These are phyloP conservation scores for Drosophila kohkoa DNA, from an alignment of 1,140 invertebrate species.

Conservation along the genomic window DNA sequence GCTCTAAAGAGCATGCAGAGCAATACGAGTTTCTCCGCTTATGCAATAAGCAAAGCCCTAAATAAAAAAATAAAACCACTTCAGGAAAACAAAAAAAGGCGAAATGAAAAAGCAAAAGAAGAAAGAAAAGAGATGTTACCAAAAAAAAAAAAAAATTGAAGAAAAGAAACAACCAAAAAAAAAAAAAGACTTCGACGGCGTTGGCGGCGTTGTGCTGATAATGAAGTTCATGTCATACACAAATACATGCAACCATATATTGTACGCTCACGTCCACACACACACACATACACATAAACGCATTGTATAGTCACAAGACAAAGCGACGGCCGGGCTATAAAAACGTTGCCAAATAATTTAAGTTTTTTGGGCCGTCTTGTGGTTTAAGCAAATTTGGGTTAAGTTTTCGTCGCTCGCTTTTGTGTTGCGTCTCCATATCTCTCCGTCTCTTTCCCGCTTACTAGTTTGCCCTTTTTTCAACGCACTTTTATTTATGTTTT, in stretches of 20 bases:
- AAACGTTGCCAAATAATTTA: slow-evolving; percentile 81
- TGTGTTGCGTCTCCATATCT: slow-evolving; percentile 37
- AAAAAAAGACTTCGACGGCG: slow-evolving; percentile 33
- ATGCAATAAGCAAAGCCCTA: slow-evolving; percentile 79
- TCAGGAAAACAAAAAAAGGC: slow-evolving; percentile 63
- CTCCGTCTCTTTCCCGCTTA: neutral
- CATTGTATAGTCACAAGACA: slow-evolving; percentile 62
- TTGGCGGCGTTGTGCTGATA: slow-evolving; percentile 63
- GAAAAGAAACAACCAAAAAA: slow-evolving; percentile 19
- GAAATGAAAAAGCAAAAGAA: slow-evolving; percentile 33
- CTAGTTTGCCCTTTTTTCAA: slow-evolving; percentile 37
- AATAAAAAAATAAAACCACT: slow-evolving; percentile 81
- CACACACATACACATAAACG: slow-evolving; percentile 2
- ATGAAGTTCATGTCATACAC: slow-evolving; percentile 78
- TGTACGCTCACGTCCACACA: slow-evolving; percentile 15
- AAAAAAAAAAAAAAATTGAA: slow-evolving; percentile 32
- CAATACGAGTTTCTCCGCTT: slow-evolving; percentile 80
- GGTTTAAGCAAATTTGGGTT: slow-evolving; percentile 75
- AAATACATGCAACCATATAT: neutral
- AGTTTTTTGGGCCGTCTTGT: slow-evolving; percentile 60
- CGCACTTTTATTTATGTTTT: slow-evolving; percentile 56
- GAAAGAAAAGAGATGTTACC: slow-evolving; percentile 74
- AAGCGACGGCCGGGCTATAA: slow-evolving; percentile 69
- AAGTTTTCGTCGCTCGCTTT: slow-evolving; percentile 58
- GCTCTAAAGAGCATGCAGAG: slow-evolving; percentile 73